These are phyloP conservation scores for Scolopax rusticola DNA, from an alignment of 2,797 vertebrate genomes.

Conservation along the genomic window DNA sequence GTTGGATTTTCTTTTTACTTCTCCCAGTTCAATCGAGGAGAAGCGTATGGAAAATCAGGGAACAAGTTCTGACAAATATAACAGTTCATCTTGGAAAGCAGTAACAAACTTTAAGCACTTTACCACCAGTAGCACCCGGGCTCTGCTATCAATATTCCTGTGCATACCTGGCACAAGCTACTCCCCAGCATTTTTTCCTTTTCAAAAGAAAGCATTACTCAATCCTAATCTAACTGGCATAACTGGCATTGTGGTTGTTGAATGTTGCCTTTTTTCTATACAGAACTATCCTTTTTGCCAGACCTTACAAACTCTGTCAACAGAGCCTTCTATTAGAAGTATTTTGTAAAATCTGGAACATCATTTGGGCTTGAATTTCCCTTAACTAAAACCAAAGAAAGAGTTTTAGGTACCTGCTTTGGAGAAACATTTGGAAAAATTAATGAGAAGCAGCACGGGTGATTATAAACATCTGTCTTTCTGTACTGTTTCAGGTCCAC, in stretches of 20 bases:
- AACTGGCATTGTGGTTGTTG: background rate
- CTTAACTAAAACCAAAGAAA: background rate
- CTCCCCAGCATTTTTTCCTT: background rate
- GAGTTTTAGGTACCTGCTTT: background rate
- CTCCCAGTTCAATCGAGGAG: background rate
- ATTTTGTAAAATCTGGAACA: background rate
- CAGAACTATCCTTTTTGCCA: background rate
- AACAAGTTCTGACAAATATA: background rate
- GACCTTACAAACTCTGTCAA: background rate
- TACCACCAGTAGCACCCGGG: background rate
- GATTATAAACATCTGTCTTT: conserved; percentile 31
- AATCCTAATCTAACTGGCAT: background rate
- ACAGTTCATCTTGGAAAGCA: background rate
- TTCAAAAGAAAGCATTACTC: background rate
- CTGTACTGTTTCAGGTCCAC: background rate
- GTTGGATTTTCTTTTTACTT: rapidly evolving
- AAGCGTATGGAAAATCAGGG: background rate
- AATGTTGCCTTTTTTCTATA: background rate
- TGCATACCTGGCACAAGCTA: background rate
- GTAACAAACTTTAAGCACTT: background rate
- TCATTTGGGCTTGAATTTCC: background rate
- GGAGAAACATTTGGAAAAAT: conserved; percentile 10
- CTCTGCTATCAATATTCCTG: background rate
- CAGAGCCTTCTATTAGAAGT: background rate
- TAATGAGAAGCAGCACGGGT: background rate